phyloP scores from a whole-genome alignment of 1,140 invertebrate species.

The Portunus trituberculatus region DNA sequence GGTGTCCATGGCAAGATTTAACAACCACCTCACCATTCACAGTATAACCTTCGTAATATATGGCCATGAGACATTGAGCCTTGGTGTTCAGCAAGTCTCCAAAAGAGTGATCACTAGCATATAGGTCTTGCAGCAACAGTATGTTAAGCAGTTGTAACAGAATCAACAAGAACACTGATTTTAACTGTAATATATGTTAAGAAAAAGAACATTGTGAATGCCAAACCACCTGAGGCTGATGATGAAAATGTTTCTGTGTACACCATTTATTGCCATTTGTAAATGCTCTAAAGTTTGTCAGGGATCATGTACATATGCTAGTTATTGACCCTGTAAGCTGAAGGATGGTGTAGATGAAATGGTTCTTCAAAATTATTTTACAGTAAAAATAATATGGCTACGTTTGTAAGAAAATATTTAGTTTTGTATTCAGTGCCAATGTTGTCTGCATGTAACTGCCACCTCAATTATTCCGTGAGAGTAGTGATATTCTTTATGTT shows the following conservation, averaged over 20 bases:
- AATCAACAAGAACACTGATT: not conserved
- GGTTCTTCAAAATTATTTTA: slow-evolving; percentile 15
- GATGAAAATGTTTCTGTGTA: not conserved
- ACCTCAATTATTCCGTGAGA: slow-evolving; percentile 59
- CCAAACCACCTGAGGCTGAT: not conserved
- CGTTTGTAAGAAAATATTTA: slow-evolving; percentile 13
- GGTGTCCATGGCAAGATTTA: too few relatives aligned
- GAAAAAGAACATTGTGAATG: not conserved
- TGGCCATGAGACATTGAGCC: not conserved
- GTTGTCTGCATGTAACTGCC: slow-evolving; percentile 55
- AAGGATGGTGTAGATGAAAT: not conserved
- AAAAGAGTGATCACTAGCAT: not conserved
- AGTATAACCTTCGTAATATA: not conserved
- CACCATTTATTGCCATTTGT: not conserved
- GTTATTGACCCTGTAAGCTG: not conserved
- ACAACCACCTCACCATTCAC: too few relatives aligned
- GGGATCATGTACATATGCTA: not conserved
- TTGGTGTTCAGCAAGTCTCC: not conserved
- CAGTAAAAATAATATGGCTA: slow-evolving; percentile 46
- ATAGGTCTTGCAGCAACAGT: not conserved
- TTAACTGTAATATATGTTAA: not conserved
- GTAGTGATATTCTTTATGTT: slow-evolving; percentile 61
- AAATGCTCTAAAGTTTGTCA: not conserved
- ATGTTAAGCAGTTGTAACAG: not conserved
- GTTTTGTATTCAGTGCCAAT: slow-evolving; percentile 57